Percentiles rank a stretch among this genome's conserved stretches.
phyloP scores from a whole-genome alignment of 2,888 invertebrate species.

The Pterobdella sp. region DNA sequence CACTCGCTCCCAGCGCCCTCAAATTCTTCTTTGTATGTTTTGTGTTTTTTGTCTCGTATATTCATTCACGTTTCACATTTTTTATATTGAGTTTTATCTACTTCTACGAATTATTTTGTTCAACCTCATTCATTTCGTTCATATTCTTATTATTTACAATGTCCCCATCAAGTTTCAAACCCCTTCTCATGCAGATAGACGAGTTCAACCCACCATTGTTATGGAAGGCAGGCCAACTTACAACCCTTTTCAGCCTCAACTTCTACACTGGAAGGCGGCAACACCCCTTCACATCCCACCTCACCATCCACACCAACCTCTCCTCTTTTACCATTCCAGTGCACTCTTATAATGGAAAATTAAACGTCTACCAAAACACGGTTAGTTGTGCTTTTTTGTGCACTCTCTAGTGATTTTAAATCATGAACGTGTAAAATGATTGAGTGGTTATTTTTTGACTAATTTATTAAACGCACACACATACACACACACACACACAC shows the following conservation, averaged over 20 bases:
- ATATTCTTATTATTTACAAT: no score
- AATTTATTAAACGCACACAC: no score
- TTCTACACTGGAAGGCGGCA: constrained; percentile 53
- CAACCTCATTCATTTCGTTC: no score
- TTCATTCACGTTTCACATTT: no score
- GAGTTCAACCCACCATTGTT: constrained; percentile 58
- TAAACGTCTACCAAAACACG: constrained; percentile 50
- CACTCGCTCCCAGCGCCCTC: constrained; percentile 59
- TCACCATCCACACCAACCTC: constrained; percentile 66
- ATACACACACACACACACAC: neutral
- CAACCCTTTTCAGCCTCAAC: constrained; percentile 53
- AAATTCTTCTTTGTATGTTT: constrained; percentile 59
- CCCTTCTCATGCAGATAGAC: constrained; percentile 42
- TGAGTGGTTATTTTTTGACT: no score
- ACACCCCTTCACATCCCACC: constrained; percentile 59
- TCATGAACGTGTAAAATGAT: no score
- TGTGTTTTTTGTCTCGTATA: neutral
- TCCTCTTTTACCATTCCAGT: constrained; percentile 65
- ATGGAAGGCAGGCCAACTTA: constrained; percentile 58
- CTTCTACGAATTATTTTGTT: no score
- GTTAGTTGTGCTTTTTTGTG: neutral
- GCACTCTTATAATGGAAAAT: constrained; percentile 65
- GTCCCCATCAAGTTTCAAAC: no score
- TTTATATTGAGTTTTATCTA: no score
- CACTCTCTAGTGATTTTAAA: neutral